Conservation (phyloP, 2,113 vertebrate genomes). For the Tinamus guttatus region DNA sequence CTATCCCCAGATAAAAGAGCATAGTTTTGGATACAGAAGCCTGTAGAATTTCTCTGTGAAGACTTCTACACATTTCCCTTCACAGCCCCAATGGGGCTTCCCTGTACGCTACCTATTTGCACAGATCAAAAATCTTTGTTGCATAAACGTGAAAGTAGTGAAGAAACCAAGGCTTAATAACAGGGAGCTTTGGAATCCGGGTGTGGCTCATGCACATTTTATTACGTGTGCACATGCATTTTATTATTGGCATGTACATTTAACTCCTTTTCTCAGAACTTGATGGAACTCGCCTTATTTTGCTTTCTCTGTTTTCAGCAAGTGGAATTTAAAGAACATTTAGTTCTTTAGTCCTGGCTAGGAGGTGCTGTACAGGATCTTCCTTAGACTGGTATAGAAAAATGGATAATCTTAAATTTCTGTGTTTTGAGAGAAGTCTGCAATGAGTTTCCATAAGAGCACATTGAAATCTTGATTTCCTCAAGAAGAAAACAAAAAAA, state of each 20-base stretch:
- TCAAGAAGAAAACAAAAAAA: neutral
- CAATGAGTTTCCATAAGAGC: neutral
- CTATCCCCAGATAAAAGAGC: neutral
- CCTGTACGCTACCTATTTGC: neutral
- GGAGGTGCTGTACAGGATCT: neutral
- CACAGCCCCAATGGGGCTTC: neutral
- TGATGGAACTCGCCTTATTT: neutral
- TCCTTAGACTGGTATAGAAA: neutral
- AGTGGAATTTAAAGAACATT: neutral
- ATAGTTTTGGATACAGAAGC: neutral
- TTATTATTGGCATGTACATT: neutral
- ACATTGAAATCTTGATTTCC: neutral
- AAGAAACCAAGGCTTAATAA: neutral
- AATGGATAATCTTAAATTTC: neutral
- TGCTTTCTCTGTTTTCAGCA: neutral
- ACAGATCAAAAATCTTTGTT: neutral
- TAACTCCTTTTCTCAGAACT: neutral
- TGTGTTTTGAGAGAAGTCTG: neutral
- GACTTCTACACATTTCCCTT: neutral
- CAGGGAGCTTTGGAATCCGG: neutral
- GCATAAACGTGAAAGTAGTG: neutral
- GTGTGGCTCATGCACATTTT: neutral
- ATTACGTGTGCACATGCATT: neutral
- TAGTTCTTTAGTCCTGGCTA: neutral
- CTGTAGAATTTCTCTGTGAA: slow-evolving; percentile 15